phyloP scores from a whole-genome alignment of 23 tunicate species.

The Halocynthia aurantium region DNA sequence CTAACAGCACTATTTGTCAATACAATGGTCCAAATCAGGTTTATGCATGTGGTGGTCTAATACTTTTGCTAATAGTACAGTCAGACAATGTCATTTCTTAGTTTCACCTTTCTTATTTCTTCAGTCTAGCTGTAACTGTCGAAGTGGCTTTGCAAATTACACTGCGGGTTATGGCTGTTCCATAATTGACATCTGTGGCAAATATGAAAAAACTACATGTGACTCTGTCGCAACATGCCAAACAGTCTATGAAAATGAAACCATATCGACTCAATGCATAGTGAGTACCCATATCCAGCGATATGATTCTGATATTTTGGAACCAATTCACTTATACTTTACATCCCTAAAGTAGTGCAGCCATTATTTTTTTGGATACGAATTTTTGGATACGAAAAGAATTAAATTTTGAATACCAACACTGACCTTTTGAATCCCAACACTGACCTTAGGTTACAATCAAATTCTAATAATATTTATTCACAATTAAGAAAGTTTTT shows the following conservation, averaged over 20 bases:
- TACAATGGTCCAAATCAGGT: slow-evolving; percentile 73
- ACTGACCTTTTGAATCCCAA: too few relatives aligned
- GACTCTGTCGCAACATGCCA: slow-evolving; percentile 48
- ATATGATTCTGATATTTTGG: too few relatives aligned
- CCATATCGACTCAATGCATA: slow-evolving; percentile 34
- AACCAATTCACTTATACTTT: too few relatives aligned
- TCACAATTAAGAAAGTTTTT: too few relatives aligned
- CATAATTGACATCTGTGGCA: slow-evolving; percentile 51
- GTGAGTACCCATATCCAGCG: slow-evolving; percentile 18
- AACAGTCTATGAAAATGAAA: slow-evolving; percentile 32
- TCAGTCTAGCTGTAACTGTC: slow-evolving; percentile 40
- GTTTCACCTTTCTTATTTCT: neutral
- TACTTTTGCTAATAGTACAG: neutral
- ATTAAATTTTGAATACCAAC: neutral
- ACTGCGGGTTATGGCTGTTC: slow-evolving; percentile 27
- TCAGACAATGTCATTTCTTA: neutral
- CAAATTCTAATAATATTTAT: too few relatives aligned
- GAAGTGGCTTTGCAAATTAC: slow-evolving; percentile 36
- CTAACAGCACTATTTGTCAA: slow-evolving; percentile 30
- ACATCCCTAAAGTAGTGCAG: too few relatives aligned
- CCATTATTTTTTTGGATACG: too few relatives aligned
- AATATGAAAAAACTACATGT: slow-evolving; percentile 50
- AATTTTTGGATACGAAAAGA: too few relatives aligned
- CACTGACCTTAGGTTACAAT: too few relatives aligned
- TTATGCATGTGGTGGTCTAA: neutral